These are phyloP conservation scores for Diachasma alloeum DNA, from an alignment of 1,140 invertebrate genomes.

Conservation along the genomic window DNA sequence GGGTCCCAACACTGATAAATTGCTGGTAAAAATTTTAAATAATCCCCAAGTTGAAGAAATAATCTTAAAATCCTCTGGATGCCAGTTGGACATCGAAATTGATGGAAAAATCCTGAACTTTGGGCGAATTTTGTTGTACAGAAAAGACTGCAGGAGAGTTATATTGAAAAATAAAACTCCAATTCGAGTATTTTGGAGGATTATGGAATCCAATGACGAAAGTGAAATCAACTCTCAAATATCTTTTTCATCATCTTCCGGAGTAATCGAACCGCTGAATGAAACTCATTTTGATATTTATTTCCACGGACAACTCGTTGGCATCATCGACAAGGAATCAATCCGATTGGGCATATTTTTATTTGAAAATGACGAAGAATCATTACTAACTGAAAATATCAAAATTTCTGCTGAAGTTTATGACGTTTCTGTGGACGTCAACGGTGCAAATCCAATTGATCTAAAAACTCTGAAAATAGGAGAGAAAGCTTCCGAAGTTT, in stretches of 20 bases:
- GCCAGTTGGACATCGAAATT: conserved; percentile 44
- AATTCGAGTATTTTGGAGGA: conserved; percentile 40
- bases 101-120: conserved; percentile 43
- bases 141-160: conserved; percentile 31
- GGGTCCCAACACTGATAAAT: conserved; percentile 30
- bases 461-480: conserved; percentile 43
- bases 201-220: conserved; percentile 19
- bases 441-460: conserved; percentile 46
- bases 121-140: conserved; percentile 39
- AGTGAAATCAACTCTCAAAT: conserved; percentile 33
- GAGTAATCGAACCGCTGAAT: conserved; percentile 26
- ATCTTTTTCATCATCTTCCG: conserved; percentile 27
- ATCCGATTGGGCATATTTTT: conserved; percentile 41
- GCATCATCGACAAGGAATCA: conserved; percentile 6
- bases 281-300: conserved; percentile 37
- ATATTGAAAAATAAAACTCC: conserved; percentile 37
- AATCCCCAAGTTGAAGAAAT: conserved; percentile 45
- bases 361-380: conserved; percentile 36
- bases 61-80: conserved; percentile 38
- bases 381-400: conserved; percentile 39
- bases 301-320: conserved; percentile 40
- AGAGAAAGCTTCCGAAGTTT: conserved; percentile 9
- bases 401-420: conserved; percentile 47
- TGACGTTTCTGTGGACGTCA: conserved; percentile 46
- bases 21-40: conserved; percentile 43